phyloP scores from a whole-genome alignment of 2,113 vertebrate genomes.

The Gadus chalcogrammus region DNA sequence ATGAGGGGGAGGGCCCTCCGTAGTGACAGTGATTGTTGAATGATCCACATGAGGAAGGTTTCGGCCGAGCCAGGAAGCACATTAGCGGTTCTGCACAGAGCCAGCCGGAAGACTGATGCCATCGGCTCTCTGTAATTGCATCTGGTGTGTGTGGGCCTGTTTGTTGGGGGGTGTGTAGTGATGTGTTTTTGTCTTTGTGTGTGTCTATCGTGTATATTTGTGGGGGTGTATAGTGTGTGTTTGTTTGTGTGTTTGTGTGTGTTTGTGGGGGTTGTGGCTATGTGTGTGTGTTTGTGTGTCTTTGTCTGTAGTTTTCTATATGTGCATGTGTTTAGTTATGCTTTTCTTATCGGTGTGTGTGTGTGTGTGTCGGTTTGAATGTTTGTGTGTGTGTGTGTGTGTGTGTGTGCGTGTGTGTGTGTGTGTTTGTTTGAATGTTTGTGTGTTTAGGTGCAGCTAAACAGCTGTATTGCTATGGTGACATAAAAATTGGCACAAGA shows the following conservation, averaged over 20 bases:
- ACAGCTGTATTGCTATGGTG: slow-evolving; percentile 8
- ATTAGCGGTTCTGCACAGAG: slow-evolving; percentile 50
- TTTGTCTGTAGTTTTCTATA: background rate
- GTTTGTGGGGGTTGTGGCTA: slow-evolving; percentile 5
- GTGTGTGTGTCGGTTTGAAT: background rate
- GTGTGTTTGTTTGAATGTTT: background rate
- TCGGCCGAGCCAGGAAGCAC: slow-evolving; percentile 53
- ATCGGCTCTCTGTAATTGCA: slow-evolving; percentile 55
- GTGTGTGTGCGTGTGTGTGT: background rate
- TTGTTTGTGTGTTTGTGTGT: background rate
- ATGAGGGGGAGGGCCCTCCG: too few relatives aligned
- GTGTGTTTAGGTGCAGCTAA: slow-evolving; percentile 5
- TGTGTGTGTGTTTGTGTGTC: background rate
- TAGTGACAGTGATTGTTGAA: slow-evolving; percentile 20
- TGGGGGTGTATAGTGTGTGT: background rate
- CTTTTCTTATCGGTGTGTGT: background rate
- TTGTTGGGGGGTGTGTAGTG: background rate
- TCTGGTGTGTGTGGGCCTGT: slow-evolving; percentile 23
- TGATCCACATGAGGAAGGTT: slow-evolving; percentile 9
- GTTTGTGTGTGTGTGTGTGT: background rate
- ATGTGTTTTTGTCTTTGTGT: slow-evolving; percentile 7
- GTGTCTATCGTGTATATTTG: background rate
- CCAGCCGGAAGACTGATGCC: slow-evolving; percentile 50
- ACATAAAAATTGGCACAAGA: background rate
- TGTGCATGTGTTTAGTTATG: too few relatives aligned